Evolutionary conservation across 2,113 vertebrate genomes (phyloP), one percentile per base, ranked within the genome.

Genomic region (Upupa epops): DNA sequence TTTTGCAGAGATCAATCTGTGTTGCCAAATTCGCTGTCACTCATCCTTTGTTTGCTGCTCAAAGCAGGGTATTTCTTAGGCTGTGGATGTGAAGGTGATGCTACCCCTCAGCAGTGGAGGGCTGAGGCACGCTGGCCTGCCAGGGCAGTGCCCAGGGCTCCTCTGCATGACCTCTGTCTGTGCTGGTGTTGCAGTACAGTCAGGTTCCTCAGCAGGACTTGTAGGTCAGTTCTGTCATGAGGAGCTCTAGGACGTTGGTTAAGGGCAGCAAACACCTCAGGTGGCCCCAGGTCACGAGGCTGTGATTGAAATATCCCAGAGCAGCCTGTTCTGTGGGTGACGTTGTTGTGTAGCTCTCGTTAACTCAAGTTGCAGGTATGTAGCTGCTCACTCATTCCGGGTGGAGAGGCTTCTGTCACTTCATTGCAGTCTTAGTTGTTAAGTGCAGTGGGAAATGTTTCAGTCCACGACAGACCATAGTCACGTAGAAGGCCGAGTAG

Each of bases 391-490:
- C 37, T 86, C 68, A 63, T 52, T 77, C 81, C 74, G 58, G 58
- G 51, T 21, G 37, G 60, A 63, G 26, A 11, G 29, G 26, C 17
- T 1, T 58, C 15, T 81, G 94, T 85, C 51, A n/a, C 29, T 81
- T 72, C 45, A 15, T 49, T 25, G 31, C 20, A 37, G 25, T 63
- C 89, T 83, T 64, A 29, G 72, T 89, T 90, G 24, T 37, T 31
- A 72, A 94, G 65, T 40, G 58, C 37, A 70, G 3, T 6, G 20
- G 46, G 25, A 83, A 83, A 22, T 59, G 12, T 70, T 89, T n/a
- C 65, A 49, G 4, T 71, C 25, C 65, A 32, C 0, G 0, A 24
- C 29, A 66, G 75, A 49, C 17, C 2, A 0, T 49, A 21, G 34
- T 82, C 2, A 5, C 79, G 76, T 76, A 42, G 66, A 46, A 86